Base-by-base conservation (phyloP, 2,888 invertebrate species). In the Mythimna loreyi region DNA sequence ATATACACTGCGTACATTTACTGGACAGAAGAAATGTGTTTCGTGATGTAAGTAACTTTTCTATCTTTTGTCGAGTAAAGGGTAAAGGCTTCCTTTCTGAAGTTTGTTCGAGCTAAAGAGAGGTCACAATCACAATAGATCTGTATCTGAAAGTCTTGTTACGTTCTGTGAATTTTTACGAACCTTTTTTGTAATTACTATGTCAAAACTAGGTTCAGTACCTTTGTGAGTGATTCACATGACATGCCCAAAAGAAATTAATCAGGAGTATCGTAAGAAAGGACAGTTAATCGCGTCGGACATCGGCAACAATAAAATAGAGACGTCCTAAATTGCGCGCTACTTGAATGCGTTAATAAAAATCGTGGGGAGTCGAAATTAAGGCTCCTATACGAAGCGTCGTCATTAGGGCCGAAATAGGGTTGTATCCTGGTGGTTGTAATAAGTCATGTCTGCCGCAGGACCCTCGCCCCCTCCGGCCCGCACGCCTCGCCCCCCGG, bases 371-470 rank as follows among this genome's bases (percentile, higher is more conserved):
- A 92, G 94, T 93, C 92, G 92, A 94, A 95, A 95, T 95, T 93
- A 95, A 95, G 95, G 94, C 89, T 89, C 89, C 90, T 92, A 90
- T 90, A 92, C 92, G 91, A 86, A 92, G 92, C 92, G 90, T 91
- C 91, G 93, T 95, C 94, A 95, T 96, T 96, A 95, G 93, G 94
- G 88, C 90, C 92, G 92, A 92, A 95, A 94, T 94, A 93, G 94
- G 95, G 94, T 95, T 94, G 95, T 95, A 93, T 95, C 93, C 92
- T 93, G 92, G 92, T 92, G 92, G 92, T 92, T 86, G 93, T 92
- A 94, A 95, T 95, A 95, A 95, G 95, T 95, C 94, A 95, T 95
- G 95, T 95, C 95, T 92, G 92, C 90, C 92, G 91, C 94, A 94
- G 94, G 91, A 90, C 90, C 88, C 89, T 85, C 89, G 88, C 89